Evolutionary conservation across 2,113 vertebrate genomes (phyloP).

Genomic region (Furnarius figulus): DNA sequence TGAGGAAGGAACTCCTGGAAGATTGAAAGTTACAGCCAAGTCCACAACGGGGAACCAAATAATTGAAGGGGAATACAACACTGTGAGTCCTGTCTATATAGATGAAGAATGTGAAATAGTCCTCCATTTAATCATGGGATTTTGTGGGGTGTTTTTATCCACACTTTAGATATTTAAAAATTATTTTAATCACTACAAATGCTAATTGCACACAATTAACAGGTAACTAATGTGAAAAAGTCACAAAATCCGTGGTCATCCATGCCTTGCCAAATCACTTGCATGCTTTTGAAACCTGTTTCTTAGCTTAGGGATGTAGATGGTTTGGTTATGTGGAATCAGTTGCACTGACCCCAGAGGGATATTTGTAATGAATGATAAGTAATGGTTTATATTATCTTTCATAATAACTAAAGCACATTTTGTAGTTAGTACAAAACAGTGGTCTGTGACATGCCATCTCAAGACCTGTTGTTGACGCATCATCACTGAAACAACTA

Average conservation of each 20-base stretch:
- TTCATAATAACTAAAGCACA: not conserved
- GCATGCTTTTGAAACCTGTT: not conserved
- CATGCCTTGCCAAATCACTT: not conserved
- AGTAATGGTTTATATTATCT: not conserved
- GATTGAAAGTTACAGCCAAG: slow-evolving; percentile 73
- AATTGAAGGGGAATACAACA: slow-evolving; percentile 79
- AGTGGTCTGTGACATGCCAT: not conserved
- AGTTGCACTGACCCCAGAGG: not conserved
- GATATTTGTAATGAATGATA: not conserved
- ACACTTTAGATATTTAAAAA: not conserved
- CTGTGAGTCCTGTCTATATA: slow-evolving; percentile 68
- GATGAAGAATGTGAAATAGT: not conserved
- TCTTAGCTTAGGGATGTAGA: not conserved
- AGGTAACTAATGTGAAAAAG: not conserved
- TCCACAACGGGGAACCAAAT: slow-evolving; percentile 53
- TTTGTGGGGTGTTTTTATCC: not conserved
- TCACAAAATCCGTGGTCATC: not conserved
- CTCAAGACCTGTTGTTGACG: not conserved
- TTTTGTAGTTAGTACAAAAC: not conserved
- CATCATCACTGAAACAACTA: not conserved
- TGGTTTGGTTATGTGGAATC: not conserved
- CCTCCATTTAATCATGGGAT: not conserved
- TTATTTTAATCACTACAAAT: not conserved
- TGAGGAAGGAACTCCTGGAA: slow-evolving; percentile 75
- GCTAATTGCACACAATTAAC: not conserved